Conservation (phyloP, 2,113 vertebrate genomes). For the Strigops habroptila region DNA sequence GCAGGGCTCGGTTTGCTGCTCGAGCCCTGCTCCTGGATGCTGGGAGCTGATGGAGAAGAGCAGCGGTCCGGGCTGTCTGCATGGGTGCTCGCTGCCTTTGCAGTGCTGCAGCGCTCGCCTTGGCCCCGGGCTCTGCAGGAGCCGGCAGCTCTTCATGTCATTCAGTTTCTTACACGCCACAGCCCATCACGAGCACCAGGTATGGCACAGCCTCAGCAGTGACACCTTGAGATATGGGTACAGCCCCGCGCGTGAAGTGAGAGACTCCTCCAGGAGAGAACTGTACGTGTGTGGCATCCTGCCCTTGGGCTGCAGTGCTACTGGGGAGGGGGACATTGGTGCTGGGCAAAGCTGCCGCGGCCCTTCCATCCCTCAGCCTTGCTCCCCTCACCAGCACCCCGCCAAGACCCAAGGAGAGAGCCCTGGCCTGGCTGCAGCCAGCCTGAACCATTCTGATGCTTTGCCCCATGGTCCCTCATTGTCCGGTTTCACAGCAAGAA, state of each 20-base stretch:
- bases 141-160: neutral
- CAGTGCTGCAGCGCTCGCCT: neutral
- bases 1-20: neutral
- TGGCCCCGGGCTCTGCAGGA: neutral
- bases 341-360: neutral
- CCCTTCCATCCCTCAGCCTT: neutral
- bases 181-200: neutral
- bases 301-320: neutral
- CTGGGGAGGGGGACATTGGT: neutral
- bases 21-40: neutral
- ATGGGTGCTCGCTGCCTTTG: neutral
- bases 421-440: neutral
- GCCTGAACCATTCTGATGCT: accelerated
- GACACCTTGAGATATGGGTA: neutral
- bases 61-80: neutral
- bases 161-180: neutral
- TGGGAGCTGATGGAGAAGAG: neutral
- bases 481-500: accelerated
- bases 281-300: neutral
- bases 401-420: neutral
- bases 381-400: neutral
- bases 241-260: neutral
- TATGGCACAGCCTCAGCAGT: neutral
- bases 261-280: neutral
- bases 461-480: accelerated